A percentile compares a stretch with the other conserved stretches of the same genome.
phyloP scores from a whole-genome alignment of 2,797 vertebrate genomes.

The Harpagifer antarcticus region DNA sequence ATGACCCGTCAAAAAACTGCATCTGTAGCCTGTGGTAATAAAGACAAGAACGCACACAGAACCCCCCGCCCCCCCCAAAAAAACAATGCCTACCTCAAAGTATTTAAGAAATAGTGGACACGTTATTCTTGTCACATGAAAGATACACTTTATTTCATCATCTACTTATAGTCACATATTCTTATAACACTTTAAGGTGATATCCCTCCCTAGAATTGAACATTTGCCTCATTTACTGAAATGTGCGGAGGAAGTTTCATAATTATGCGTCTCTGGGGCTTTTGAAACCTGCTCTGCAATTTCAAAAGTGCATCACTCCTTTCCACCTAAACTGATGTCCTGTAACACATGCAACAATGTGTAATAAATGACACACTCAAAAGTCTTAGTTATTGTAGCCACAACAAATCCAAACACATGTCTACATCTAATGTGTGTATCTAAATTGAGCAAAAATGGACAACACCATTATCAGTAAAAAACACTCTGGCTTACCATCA shows the following conservation, averaged over 20 bases:
- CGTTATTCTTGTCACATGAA: neutral
- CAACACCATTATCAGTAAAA: constrained; percentile 29
- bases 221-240: constrained; percentile 11
- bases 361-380: neutral
- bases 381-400: neutral
- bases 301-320: constrained; percentile 3
- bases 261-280: constrained; percentile 21
- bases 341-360: neutral
- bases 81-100: neutral
- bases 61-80: neutral
- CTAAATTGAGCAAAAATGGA: neutral
- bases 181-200: neutral
- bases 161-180: neutral
- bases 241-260: constrained; percentile 45
- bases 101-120: neutral
- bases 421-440: neutral
- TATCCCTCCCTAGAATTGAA: neutral
- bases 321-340: neutral
- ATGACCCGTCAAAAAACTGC: neutral
- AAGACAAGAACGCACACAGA: neutral
- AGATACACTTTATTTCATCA: neutral
- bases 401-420: neutral
- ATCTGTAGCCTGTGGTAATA: neutral
- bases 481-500: constrained; percentile 49
- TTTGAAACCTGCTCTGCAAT: constrained; percentile 36